Evolutionary conservation across 2,888 invertebrate genomes (phyloP), one percentile per base, ranked within the genome.

Genomic region (Lasioglossum lativentre): DNA sequence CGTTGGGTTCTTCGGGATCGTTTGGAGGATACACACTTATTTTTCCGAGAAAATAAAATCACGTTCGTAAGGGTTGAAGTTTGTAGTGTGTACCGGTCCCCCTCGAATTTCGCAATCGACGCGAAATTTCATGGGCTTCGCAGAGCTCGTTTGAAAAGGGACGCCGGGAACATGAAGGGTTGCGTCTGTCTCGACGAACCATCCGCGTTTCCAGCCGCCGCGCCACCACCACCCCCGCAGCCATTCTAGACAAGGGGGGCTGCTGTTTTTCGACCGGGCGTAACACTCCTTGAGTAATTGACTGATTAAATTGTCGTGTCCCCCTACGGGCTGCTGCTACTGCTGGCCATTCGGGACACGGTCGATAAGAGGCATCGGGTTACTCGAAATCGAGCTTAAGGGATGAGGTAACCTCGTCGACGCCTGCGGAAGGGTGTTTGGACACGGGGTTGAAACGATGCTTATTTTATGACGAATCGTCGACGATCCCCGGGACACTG

Each of bases 221-320:
- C 45, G 16, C 4, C 16, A 1, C 34, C 34, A 5, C 45, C 27
- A 27, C 59, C 27, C 30, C 30, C 16, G 6, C 63, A 16, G 14
- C 14, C 16, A 6, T 30, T 30, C 27, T 30, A 30, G 23, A 68
- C 45, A 30, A n/a, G 78, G 84, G 82, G 47, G 12, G 8, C n/a
- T 56, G 56, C n/a, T 56, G 56, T 56, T 56, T 56, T 87, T 78
- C 81, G 78, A 38, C 73, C 59, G 38, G 72, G 40, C 75, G 68
- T 75, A 80, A 77, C 82, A 23, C 72, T 38, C 73, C 72, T 75
- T 68, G 82, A 80, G 89, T 88, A 90, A 90, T 90, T 80, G 84
- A 81, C 86, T 80, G 88, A 90, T 90, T 79, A 86, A 89, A 90
- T 88, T 78, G 83, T 45, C 73, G 45, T 63, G 74, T 72, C 74